Conservation (phyloP, 2,888 invertebrate species). For the Leptothorax acervorum region DNA sequence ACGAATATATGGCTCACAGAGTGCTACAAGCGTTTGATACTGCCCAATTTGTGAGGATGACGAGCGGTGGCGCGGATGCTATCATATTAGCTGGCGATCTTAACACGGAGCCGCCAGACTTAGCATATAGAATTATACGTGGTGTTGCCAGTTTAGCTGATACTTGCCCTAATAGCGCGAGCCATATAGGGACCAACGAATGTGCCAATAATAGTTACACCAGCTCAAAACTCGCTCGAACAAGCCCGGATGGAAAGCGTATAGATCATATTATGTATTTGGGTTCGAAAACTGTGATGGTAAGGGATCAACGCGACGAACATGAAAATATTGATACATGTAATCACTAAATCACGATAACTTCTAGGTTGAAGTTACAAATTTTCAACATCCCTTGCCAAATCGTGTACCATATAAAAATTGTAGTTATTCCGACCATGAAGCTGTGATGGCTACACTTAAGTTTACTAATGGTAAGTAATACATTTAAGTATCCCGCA, state of each 20-base stretch:
- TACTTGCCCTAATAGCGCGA: conserved; percentile 83
- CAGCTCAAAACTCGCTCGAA: conserved; percentile 86
- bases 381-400: conserved; percentile 91
- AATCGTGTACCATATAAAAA: conserved; percentile 90
- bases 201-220: conserved; percentile 94
- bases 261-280: conserved; percentile 96
- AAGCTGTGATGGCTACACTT: conserved; percentile 90
- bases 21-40: conserved; percentile 97
- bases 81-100: conserved; percentile 97
- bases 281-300: conserved; percentile 82
- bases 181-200: conserved; percentile 91
- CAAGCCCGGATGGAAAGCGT: conserved; percentile 91
- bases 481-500: conserved; percentile 78
- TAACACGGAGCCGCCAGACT: conserved; percentile 95
- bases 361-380: conserved; percentile 85
- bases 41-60: conserved; percentile 96
- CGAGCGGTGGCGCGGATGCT: conserved; percentile 92
- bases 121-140: conserved; percentile 90
- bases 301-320: conserved; percentile 59
- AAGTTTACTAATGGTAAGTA: conserved; percentile 78
- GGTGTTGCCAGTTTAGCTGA: conserved; percentile 88
- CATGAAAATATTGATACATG: background rate
- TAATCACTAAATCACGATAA: background rate
- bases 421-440: conserved; percentile 96
- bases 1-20: conserved; percentile 97